phyloP scores from a whole-genome alignment of 1,140 invertebrate species.

The Leptinotarsa texana region DNA sequence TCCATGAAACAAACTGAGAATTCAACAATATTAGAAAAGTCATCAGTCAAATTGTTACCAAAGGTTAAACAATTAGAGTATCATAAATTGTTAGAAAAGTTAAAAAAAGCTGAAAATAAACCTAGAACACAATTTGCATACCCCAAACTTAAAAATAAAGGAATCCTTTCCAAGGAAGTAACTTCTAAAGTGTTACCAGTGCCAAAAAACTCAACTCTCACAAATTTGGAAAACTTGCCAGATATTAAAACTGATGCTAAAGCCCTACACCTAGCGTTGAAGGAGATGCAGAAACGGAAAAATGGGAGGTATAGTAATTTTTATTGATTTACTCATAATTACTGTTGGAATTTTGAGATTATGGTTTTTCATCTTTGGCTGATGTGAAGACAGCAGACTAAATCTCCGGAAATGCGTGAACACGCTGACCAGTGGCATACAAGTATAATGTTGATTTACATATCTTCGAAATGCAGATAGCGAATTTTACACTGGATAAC shows the following conservation, averaged over 20 bases:
- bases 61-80: slow-evolving; percentile 52
- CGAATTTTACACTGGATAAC: no score
- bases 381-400: no score
- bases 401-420: no score
- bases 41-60: slow-evolving; percentile 50
- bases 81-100: slow-evolving; percentile 44
- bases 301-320: slow-evolving; percentile 46
- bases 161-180: background rate
- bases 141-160: background rate
- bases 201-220: background rate
- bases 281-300: slow-evolving; percentile 42
- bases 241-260: slow-evolving; percentile 27
- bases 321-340: no score
- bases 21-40: slow-evolving; percentile 44
- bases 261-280: slow-evolving; percentile 40
- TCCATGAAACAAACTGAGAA: background rate
- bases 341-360: no score
- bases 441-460: no score
- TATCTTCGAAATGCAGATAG: no score
- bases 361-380: no score
- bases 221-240: slow-evolving; percentile 21
- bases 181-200: background rate
- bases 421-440: no score
- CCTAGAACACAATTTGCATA: slow-evolving; percentile 29
- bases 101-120: slow-evolving; percentile 41